phyloP scores from a whole-genome alignment of 2,888 invertebrate genomes.

The Lycophotia porphyrea region DNA sequence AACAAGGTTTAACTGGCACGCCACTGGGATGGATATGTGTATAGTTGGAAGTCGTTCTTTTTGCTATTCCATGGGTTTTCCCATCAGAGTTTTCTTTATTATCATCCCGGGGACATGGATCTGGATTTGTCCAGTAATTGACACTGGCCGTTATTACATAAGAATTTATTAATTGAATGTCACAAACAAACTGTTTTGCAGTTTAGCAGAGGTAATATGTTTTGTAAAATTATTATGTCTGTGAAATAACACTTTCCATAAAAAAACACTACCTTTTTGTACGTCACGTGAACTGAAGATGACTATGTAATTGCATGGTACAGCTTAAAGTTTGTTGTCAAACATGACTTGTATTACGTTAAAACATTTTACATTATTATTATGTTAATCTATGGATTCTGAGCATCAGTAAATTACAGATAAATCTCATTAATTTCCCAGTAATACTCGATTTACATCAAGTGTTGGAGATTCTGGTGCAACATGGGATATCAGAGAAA shows the following conservation, averaged over 20 bases:
- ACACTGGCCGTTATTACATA: too few species aligned
- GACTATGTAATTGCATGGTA: not conserved
- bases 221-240: too few species aligned
- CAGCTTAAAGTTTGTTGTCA: too few species aligned
- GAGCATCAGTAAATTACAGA: not conserved
- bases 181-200: too few species aligned
- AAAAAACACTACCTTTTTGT: not conserved
- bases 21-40: too few species aligned
- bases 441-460: conserved; percentile 10
- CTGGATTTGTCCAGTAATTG: not conserved
- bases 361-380: too few species aligned
- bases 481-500: not conserved
- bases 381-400: not conserved
- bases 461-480: conserved; percentile 1
- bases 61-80: not conserved
- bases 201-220: too few species aligned
- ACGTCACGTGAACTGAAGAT: too few species aligned
- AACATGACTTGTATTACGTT: too few species aligned
- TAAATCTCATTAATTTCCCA: conserved; percentile 6
- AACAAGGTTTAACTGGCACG: too few species aligned
- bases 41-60: not conserved
- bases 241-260: not conserved
- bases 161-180: too few species aligned
- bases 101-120: not conserved
- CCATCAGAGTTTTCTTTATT: not conserved